These are phyloP conservation scores for Holotrichia oblita DNA, from an alignment of 1,140 invertebrate genomes.

Conservation along the genomic window DNA sequence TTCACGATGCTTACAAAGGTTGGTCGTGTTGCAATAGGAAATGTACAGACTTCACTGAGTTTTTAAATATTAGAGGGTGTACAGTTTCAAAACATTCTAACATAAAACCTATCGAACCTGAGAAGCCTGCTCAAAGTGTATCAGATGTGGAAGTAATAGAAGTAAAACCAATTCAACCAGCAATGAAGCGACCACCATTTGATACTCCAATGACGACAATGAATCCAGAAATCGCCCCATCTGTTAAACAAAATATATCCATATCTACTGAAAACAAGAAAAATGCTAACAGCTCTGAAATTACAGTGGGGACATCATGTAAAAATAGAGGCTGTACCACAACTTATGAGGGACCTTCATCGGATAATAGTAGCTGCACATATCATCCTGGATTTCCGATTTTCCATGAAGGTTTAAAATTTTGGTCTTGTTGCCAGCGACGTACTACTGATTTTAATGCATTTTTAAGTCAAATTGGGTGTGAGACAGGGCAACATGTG, in stretches of 20 bases:
- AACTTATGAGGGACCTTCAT: slow-evolving; percentile 74
- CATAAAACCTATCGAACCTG: slow-evolving; percentile 84
- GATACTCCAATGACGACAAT: slow-evolving; percentile 68
- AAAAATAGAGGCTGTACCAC: slow-evolving; percentile 87
- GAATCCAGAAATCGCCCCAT: slow-evolving; percentile 67
- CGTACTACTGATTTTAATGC: slow-evolving; percentile 93
- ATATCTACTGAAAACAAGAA: slow-evolving; percentile 15
- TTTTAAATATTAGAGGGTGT: slow-evolving; percentile 94
- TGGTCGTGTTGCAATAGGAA: slow-evolving; percentile 99
- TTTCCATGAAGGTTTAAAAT: slow-evolving; percentile 99
- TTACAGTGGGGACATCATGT: slow-evolving; percentile 84
- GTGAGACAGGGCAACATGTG: slow-evolving; percentile 82
- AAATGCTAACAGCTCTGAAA: slow-evolving; percentile 51
- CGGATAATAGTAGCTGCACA: slow-evolving; percentile 74
- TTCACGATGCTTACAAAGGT: slow-evolving; percentile 99
- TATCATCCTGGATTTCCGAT: slow-evolving; percentile 92
- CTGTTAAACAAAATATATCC: slow-evolving; percentile 64
- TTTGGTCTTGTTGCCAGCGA: slow-evolving; percentile 95
- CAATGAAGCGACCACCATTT: slow-evolving; percentile 74
- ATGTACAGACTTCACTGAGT: slow-evolving; percentile 96
- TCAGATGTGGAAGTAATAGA: slow-evolving; percentile 51
- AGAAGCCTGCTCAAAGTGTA: slow-evolving; percentile 71
- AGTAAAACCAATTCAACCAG: slow-evolving; percentile 65
- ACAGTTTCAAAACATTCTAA: slow-evolving; percentile 83
- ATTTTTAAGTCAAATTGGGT: slow-evolving; percentile 91